Conservation (phyloP, 1,140 invertebrate genomes). For the Popillia japonica region DNA sequence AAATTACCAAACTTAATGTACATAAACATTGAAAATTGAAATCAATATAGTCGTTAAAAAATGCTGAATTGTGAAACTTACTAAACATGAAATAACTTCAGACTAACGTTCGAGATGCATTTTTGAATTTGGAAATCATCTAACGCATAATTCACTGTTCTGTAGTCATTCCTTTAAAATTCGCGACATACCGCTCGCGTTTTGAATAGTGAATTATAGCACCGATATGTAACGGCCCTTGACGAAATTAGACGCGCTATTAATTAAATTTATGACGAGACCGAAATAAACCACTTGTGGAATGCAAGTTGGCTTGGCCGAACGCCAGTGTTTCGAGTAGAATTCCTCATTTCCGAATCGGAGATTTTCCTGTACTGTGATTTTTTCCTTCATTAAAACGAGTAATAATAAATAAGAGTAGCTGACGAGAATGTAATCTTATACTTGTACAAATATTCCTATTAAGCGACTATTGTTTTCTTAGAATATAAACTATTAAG, state of each 20-base stretch:
- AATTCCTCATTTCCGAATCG: not conserved
- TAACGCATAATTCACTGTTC: not conserved
- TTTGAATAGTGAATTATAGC: constrained; percentile 36
- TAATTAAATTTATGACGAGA: constrained; percentile 39
- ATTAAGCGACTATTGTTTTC: not conserved
- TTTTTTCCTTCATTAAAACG: not conserved
- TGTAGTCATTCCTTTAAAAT: not conserved
- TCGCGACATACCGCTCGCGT: not conserved
- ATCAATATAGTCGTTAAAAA: no score
- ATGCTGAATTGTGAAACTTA: no score
- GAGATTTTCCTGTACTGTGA: not conserved
- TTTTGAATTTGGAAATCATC: no score
- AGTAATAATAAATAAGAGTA: not conserved
- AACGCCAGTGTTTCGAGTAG: not conserved
- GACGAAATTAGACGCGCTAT: constrained; percentile 36
- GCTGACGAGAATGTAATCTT: not conserved
- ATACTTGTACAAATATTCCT: not conserved
- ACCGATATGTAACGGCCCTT: constrained; percentile 35
- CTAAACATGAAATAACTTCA: no score
- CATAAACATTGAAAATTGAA: no score
- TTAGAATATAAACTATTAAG: not conserved
- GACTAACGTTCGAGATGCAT: no score
- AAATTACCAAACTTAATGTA: no score
- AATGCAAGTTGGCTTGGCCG: constrained; percentile 31
- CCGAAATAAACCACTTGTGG: constrained; percentile 39